phyloP scores from a whole-genome alignment of 2,113 vertebrate species.

The Propithecus coquereli region DNA sequence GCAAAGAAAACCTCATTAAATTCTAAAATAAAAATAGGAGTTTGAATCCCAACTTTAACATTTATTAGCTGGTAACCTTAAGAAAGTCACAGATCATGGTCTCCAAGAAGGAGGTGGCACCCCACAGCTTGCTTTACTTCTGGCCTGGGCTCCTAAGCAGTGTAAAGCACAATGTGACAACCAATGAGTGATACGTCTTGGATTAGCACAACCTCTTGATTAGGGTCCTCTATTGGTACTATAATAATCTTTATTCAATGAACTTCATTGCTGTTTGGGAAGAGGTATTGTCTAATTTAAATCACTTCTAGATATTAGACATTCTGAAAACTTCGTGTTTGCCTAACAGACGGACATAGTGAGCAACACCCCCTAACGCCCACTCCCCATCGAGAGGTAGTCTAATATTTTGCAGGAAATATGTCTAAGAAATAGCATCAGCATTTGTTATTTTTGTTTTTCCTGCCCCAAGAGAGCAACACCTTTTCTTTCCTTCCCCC shows the following conservation, averaged over 20 bases:
- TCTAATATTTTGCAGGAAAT: not conserved
- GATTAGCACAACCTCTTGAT: not conserved
- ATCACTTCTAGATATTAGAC: not conserved
- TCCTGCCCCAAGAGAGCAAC: not conserved
- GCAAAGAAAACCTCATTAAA: not conserved
- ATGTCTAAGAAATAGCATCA: not conserved
- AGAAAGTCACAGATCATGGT: not conserved
- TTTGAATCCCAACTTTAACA: not conserved
- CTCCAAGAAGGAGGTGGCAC: not conserved
- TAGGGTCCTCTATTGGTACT: not conserved
- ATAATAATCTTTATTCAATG: not conserved
- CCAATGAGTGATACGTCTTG: not conserved
- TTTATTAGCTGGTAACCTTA: not conserved
- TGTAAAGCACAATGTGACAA: not conserved
- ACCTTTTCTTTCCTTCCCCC: not conserved
- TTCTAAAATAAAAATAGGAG: slow-evolving; percentile 20
- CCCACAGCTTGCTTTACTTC: not conserved
- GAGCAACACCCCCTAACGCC: not conserved
- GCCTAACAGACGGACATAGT: not conserved
- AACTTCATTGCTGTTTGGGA: not conserved
- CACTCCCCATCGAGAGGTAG: not conserved
- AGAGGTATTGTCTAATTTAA: not conserved
- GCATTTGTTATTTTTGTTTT: not conserved
- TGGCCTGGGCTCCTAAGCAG: not conserved
- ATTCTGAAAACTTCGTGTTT: not conserved